A percentile compares a stretch with the other conserved stretches of the same genome.
Evolutionary conservation across 2,888 invertebrate species (phyloP).

Genomic region (Metellina segmentata): DNA sequence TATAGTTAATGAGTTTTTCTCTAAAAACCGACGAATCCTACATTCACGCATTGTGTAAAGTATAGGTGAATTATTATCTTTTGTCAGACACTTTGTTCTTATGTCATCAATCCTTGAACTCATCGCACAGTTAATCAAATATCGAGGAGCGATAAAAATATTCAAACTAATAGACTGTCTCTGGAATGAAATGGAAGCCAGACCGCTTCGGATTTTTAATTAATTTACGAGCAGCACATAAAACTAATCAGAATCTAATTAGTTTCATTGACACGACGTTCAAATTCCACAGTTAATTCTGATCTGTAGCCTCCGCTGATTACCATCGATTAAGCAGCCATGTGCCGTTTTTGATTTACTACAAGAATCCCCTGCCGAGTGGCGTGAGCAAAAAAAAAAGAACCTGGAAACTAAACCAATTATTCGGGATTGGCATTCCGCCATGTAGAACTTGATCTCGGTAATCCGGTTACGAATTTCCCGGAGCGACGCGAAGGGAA

Average conservation of each 20-base stretch:
- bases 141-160: no score
- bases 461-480: constrained; percentile 51
- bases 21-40: no score
- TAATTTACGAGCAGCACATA: neutral
- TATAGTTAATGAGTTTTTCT: no score
- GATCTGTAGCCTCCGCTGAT: neutral
- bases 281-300: neutral
- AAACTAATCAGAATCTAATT: neutral
- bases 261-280: neutral
- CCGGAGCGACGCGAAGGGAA: constrained; percentile 26
- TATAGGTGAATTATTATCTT: no score
- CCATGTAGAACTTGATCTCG: constrained; percentile 53
- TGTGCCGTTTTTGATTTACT: neutral
- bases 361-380: neutral
- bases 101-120: no score
- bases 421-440: constrained; percentile 59
- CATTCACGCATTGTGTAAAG: no score
- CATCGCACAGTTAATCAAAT: no score
- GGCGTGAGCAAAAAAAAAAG: neutral
- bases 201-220: no score
- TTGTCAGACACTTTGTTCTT: no score
- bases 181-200: no score
- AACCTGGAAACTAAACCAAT: constrained; percentile 50
- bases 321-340: neutral
- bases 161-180: no score